A percentile compares a stretch with the other conserved stretches of the same genome.
Evolutionary conservation across 1,140 invertebrate genomes (phyloP).

Genomic region (Manduca sexta): DNA sequence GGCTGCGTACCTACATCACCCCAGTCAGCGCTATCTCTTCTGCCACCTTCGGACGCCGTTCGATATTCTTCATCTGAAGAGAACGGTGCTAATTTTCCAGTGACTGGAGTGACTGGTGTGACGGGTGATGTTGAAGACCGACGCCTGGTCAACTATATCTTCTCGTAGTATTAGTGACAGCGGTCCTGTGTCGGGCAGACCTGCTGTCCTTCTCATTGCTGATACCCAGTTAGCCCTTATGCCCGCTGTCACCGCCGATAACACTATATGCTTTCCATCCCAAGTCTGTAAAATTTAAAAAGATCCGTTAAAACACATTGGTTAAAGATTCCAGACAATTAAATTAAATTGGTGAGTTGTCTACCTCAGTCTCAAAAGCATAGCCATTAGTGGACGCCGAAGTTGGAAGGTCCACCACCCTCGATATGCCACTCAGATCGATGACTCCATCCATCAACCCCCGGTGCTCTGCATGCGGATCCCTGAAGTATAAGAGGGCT

Average conservation of each 20-base stretch:
- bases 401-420: slow-evolving; percentile 85
- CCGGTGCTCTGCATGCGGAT: slow-evolving; percentile 92
- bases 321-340: background rate
- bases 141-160: slow-evolving; percentile 57
- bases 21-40: slow-evolving; percentile 79
- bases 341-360: background rate
- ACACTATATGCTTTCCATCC: slow-evolving; percentile 83
- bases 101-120: slow-evolving; percentile 77
- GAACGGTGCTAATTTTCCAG: slow-evolving; percentile 79
- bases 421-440: slow-evolving; percentile 89
- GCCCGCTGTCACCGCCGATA: slow-evolving; percentile 93
- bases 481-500: slow-evolving; percentile 90
- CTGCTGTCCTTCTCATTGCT: slow-evolving; percentile 85
- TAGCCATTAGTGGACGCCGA: slow-evolving; percentile 77
- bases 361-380: slow-evolving; percentile 83
- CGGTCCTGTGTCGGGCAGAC: slow-evolving; percentile 72
- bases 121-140: slow-evolving; percentile 63
- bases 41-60: slow-evolving; percentile 85
- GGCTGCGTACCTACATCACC: slow-evolving; percentile 74
- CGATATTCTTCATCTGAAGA: slow-evolving; percentile 90
- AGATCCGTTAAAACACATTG: background rate
- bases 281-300: slow-evolving; percentile 78
- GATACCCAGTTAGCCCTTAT: slow-evolving; percentile 95
- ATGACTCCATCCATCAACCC: slow-evolving; percentile 91
- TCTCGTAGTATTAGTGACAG: slow-evolving; percentile 60